These are phyloP conservation scores for Paramuricea clavata DNA, from an alignment of 92 coral and sea anemone species.

Conservation along the genomic window DNA sequence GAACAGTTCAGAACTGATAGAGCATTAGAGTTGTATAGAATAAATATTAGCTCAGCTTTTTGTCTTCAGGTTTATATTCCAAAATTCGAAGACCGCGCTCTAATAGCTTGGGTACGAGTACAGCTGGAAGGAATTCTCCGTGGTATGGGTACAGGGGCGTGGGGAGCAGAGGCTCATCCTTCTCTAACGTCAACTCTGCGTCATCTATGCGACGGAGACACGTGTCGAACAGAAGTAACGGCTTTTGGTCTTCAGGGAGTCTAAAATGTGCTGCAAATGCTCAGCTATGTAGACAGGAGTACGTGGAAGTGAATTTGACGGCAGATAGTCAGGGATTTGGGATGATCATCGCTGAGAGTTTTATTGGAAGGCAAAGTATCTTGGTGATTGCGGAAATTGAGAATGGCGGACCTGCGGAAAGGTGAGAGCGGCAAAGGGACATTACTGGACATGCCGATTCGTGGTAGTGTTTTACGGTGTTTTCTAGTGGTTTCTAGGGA, in stretches of 20 bases:
- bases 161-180: constrained; percentile 33
- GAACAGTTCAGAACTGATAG: background rate
- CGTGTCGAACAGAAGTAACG: background rate
- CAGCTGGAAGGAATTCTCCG: constrained; percentile 31
- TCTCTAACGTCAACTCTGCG: background rate
- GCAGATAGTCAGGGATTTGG: constrained; percentile 53
- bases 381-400: constrained; percentile 46
- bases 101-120: constrained; percentile 18
- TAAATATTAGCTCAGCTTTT: background rate
- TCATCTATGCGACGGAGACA: background rate
- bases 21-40: background rate
- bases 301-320: constrained; percentile 42
- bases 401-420: constrained; percentile 48
- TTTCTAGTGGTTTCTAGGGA: too few species aligned
- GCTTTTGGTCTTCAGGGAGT: constrained; percentile 36
- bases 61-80: constrained; percentile 22
- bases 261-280: constrained; percentile 5
- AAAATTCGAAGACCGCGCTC: constrained; percentile 45
- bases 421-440: constrained; percentile 14
- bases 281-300: constrained; percentile 35
- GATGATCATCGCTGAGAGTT: constrained; percentile 19
- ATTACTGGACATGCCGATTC: too few species aligned
- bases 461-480: background rate
- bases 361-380: constrained; percentile 28
- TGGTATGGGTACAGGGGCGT: constrained; percentile 12